phyloP scores from a whole-genome alignment of 2,113 vertebrate species.

The Candoia aspera region DNA sequence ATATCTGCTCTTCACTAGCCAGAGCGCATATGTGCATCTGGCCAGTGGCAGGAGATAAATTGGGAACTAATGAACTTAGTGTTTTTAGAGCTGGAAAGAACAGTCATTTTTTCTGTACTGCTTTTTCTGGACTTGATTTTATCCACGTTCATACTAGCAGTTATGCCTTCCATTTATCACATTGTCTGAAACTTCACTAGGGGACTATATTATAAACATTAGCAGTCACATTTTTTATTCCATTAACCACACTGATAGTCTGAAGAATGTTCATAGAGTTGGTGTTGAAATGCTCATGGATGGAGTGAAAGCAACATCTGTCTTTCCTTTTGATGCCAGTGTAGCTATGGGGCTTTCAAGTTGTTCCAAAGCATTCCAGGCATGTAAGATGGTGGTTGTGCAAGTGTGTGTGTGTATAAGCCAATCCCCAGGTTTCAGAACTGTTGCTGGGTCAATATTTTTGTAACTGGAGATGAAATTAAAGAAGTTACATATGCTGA shows the following conservation, averaged over 20 bases:
- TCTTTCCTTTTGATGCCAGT: background rate
- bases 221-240: background rate
- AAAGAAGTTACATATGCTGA: background rate
- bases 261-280: background rate
- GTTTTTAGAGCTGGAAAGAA: background rate
- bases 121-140: background rate
- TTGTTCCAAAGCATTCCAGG: conserved; percentile 1
- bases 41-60: background rate
- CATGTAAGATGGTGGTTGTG: background rate
- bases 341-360: conserved; percentile 1
- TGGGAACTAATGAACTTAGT: background rate
- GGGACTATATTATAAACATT: background rate
- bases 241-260: background rate
- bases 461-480: background rate
- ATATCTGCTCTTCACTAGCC: background rate
- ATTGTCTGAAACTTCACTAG: background rate
- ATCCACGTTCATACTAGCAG: background rate
- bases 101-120: background rate
- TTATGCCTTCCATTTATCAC: background rate
- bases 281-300: background rate
- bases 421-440: background rate
- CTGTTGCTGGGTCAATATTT: background rate
- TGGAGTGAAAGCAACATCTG: conserved; percentile 18
- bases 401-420: background rate
- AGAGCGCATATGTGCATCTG: background rate